Evolutionary conservation across 2,888 invertebrate species (phyloP).

Genomic region (Caenorhabditis becei): DNA sequence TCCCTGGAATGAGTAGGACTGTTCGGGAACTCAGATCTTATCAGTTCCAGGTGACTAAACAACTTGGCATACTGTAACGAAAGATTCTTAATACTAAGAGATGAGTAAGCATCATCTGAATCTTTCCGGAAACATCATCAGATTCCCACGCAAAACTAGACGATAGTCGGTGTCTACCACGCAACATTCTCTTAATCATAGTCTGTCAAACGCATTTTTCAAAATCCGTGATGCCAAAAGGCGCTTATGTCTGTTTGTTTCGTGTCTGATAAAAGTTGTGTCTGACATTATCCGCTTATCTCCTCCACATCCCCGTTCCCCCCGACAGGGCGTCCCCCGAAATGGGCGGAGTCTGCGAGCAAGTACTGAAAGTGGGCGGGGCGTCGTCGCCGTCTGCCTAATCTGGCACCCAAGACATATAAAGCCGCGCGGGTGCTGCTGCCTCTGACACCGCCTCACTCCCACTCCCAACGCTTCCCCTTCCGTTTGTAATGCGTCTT

Average conservation of each 20-base stretch:
- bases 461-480: neutral
- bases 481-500: slow-evolving; percentile 18
- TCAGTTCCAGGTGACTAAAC: too few relatives aligned
- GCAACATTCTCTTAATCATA: slow-evolving; percentile 9
- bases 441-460: slow-evolving; percentile 43
- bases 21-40: too few relatives aligned
- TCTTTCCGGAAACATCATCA: too few relatives aligned
- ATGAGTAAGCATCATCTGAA: too few relatives aligned
- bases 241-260: slow-evolving; percentile 19
- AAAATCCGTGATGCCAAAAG: slow-evolving; percentile 31
- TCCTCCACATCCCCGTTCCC: neutral
- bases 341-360: slow-evolving; percentile 34
- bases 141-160: slow-evolving; percentile 24
- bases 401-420: slow-evolving; percentile 56
- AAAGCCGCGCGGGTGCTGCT: slow-evolving; percentile 47
- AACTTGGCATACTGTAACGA: too few relatives aligned
- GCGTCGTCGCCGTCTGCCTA: slow-evolving; percentile 18
- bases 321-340: slow-evolving; percentile 12
- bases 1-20: too few relatives aligned
- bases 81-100: too few relatives aligned
- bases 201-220: slow-evolving; percentile 20
- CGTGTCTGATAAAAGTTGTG: slow-evolving; percentile 19
- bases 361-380: slow-evolving; percentile 54
- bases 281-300: slow-evolving; percentile 39
- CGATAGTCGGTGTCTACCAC: neutral